Conservation (phyloP, 2,888 invertebrate genomes). For the Selenia dentaria region DNA sequence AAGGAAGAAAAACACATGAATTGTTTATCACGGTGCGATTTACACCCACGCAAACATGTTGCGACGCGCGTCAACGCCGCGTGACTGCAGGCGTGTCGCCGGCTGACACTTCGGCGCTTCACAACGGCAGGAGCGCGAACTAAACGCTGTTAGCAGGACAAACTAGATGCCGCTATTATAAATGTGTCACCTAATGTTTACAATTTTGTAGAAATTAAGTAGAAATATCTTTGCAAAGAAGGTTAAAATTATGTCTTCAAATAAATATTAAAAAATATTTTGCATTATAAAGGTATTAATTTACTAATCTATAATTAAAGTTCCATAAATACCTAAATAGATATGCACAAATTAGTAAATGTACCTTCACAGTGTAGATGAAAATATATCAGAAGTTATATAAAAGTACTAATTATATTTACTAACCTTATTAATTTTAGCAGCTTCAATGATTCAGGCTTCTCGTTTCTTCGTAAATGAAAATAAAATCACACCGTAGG, state of each 20-base stretch:
- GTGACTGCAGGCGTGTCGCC: conserved; percentile 80
- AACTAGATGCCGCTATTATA: conserved; percentile 63
- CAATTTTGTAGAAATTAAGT: too few species aligned
- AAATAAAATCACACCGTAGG: conserved; percentile 4
- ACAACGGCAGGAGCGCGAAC: conserved; percentile 46
- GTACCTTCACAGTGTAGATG: too few species aligned
- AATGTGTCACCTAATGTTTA: background rate
- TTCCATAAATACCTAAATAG: too few species aligned
- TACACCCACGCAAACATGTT: conserved; percentile 78
- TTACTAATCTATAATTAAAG: too few species aligned
- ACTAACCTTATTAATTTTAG: conserved; percentile 26
- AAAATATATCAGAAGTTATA: too few species aligned
- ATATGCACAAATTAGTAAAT: too few species aligned
- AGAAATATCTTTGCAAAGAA: too few species aligned
- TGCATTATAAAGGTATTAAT: too few species aligned
- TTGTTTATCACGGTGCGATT: conserved; percentile 74
- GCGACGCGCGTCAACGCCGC: conserved; percentile 82
- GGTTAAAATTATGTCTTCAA: too few species aligned
- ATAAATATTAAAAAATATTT: too few species aligned
- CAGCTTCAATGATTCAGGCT: conserved; percentile 10
- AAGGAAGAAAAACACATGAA: conserved; percentile 70
- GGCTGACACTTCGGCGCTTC: conserved; percentile 75
- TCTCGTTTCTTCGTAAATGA: conserved; percentile 6
- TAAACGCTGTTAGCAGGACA: conserved; percentile 31
- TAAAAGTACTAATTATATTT: too few species aligned